phyloP scores from a whole-genome alignment of 2,113 vertebrate species.

The Thymallus thymallus region DNA sequence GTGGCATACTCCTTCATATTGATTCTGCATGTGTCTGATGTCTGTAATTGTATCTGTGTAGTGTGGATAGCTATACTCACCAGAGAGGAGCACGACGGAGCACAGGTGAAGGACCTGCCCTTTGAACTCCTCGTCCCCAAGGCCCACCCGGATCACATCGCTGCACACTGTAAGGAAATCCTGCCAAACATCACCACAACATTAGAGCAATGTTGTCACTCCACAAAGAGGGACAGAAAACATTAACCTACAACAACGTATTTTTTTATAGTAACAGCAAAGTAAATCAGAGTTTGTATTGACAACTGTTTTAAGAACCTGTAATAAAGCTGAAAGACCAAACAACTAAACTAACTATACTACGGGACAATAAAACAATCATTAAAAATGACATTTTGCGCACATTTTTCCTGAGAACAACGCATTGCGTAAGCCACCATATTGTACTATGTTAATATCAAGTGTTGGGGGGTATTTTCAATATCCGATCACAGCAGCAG shows the following conservation, averaged over 20 bases:
- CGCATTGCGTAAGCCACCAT: neutral
- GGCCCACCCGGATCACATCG: conserved; percentile 82
- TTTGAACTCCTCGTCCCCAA: conserved; percentile 78
- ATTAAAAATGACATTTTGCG: neutral
- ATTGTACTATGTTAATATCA: neutral
- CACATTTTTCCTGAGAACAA: neutral
- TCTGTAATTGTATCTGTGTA: neutral
- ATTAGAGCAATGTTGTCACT: neutral
- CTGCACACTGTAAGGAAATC: conserved; percentile 79
- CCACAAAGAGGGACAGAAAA: neutral
- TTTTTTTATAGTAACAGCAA: no score
- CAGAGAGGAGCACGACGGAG: conserved; percentile 75
- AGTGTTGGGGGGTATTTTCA: conserved; percentile 15
- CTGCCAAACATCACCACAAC: conserved; percentile 60
- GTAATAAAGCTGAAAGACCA: no score
- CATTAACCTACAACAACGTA: neutral
- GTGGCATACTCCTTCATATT: neutral
- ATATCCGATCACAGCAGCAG: conserved; percentile 19
- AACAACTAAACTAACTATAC: no score
- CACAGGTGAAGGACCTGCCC: conserved; percentile 74
- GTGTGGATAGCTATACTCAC: conserved; percentile 59
- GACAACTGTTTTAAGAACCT: no score
- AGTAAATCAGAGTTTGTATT: no score
- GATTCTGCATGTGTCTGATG: neutral
- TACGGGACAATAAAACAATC: neutral